phyloP scores from a whole-genome alignment of 2,113 vertebrate genomes.

The Triplophysa dalaica region DNA sequence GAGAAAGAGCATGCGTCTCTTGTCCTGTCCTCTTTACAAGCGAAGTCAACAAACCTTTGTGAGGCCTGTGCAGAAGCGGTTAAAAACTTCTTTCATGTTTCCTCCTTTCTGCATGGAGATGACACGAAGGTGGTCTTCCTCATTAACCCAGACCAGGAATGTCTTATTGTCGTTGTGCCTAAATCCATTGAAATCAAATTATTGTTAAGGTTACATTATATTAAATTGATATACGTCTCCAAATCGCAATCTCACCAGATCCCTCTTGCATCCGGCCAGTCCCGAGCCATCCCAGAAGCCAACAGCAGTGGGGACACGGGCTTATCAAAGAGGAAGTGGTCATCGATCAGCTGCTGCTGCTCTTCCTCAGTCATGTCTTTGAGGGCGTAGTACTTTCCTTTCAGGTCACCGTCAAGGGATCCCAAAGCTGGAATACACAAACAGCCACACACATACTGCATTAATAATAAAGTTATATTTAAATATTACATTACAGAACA shows the following conservation, averaged over 20 bases:
- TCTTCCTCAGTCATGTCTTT: constrained; percentile 94
- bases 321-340: constrained; percentile 96
- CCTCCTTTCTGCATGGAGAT: constrained; percentile 98
- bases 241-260: constrained; percentile 81
- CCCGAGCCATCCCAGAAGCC: constrained; percentile 91
- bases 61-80: constrained; percentile 89
- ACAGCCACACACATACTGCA: background rate
- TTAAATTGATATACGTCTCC: too few species aligned
- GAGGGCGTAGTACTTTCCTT: constrained; percentile 89
- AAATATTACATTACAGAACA: background rate
- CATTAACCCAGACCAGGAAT: constrained; percentile 95
- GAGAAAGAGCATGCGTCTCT: background rate
- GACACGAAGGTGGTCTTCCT: constrained; percentile 95
- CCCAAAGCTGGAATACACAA: constrained; percentile 64
- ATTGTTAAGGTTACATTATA: background rate
- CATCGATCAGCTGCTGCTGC: constrained; percentile 95
- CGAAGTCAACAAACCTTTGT: constrained; percentile 77
- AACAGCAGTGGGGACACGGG: constrained; percentile 91
- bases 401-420: constrained; percentile 84
- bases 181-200: background rate
- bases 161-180: constrained; percentile 98
- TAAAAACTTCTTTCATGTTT: constrained; percentile 94
- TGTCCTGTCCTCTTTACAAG: background rate
- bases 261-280: constrained; percentile 91
- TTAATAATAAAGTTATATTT: too few species aligned